Evolutionary conservation across 2,113 vertebrate species (phyloP).

Genomic region (Archocentrus centrarchus): DNA sequence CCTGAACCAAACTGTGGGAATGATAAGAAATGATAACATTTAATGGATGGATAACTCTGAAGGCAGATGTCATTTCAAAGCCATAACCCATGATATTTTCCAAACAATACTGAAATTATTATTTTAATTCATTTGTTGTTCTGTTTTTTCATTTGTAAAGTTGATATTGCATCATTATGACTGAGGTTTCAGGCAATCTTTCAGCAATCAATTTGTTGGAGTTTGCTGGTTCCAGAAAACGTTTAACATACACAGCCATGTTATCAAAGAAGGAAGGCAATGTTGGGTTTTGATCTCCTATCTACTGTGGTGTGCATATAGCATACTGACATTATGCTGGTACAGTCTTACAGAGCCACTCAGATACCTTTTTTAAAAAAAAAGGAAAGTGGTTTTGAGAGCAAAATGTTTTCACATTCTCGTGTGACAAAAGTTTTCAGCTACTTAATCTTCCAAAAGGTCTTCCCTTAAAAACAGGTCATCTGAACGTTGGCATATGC

Average conservation of each 20-base stretch:
- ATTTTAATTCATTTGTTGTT: not conserved
- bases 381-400: too few species aligned
- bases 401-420: too few species aligned
- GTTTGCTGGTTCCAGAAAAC: not conserved
- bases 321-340: too few species aligned
- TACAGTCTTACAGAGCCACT: too few species aligned
- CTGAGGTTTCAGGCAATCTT: not conserved
- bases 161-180: not conserved
- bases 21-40: not conserved
- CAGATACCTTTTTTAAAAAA: too few species aligned
- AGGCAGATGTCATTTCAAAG: not conserved
- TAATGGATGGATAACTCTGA: not conserved
- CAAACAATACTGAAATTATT: not conserved
- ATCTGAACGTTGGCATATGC: not conserved
- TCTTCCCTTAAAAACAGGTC: not conserved
- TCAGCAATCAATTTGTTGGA: not conserved
- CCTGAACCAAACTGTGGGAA: not conserved
- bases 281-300: too few species aligned
- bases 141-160: not conserved
- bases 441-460: too few species aligned
- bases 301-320: too few species aligned
- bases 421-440: too few species aligned
- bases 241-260: not conserved
- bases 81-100: not conserved
- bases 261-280: too few species aligned